A percentile compares a stretch with the other conserved stretches of the same genome.
These are phyloP conservation scores for Esox niger DNA, from an alignment of 2,113 vertebrate species.

Conservation along the genomic window DNA sequence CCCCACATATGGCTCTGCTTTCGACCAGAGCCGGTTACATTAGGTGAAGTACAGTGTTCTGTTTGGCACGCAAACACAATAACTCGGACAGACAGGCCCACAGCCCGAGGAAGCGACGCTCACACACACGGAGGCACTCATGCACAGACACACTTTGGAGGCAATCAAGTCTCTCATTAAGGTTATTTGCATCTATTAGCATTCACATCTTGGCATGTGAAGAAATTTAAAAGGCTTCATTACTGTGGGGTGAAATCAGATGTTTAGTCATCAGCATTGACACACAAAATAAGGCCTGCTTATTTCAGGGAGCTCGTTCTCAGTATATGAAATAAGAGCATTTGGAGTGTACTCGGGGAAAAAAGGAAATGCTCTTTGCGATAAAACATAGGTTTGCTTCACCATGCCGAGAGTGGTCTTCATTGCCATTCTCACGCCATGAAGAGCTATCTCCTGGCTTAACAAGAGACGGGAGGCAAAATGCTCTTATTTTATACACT, in stretches of 20 bases:
- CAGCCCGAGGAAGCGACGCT: no score
- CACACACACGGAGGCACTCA: no score
- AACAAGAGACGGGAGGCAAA: neutral
- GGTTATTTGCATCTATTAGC: neutral
- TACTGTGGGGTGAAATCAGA: neutral
- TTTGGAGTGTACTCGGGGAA: no score
- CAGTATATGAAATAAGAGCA: no score
- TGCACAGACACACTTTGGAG: neutral
- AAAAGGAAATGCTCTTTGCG: no score
- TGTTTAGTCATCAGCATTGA: no score
- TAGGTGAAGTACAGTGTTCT: no score
- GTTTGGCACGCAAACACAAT: no score
- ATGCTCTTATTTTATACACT: conserved; percentile 30
- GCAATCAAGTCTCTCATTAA: conserved; percentile 1
- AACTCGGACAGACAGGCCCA: no score
- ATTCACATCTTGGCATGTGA: neutral
- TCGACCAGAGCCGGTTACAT: no score
- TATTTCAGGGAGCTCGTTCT: no score
- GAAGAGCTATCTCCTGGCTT: neutral
- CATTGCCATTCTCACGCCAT: neutral
- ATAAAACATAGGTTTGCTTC: neutral
- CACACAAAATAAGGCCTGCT: no score
- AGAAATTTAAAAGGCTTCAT: neutral
- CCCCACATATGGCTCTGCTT: neutral
- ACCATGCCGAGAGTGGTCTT: neutral